Conservation (phyloP, 37 sponge, comb jelly and placozoan genomes). For the Petrosia ficiformis region DNA sequence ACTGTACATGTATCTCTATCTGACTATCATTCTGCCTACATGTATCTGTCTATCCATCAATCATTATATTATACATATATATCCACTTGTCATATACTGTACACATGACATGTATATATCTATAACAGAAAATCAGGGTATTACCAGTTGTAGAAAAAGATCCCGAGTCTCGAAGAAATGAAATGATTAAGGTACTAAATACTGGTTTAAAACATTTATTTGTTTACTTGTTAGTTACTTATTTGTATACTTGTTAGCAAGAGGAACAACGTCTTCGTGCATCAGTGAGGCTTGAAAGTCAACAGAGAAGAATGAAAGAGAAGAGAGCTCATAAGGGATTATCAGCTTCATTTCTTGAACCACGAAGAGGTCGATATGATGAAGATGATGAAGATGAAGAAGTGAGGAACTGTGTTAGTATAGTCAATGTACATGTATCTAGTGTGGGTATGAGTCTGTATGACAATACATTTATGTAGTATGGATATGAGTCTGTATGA, state of each 20-base stretch:
- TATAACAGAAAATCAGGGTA: slow-evolving; percentile 81
- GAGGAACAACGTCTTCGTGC: slow-evolving; percentile 79
- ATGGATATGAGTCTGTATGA: no score
- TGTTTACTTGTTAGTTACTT: neutral
- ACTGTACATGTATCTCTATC: neutral
- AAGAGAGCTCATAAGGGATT: slow-evolving; percentile 31
- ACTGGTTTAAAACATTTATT: neutral
- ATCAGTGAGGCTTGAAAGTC: slow-evolving; percentile 62
- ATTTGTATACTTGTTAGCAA: no score
- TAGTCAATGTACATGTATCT: no score
- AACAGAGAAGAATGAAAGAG: slow-evolving; percentile 75
- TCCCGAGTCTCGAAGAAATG: slow-evolving; percentile 80
- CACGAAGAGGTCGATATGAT: no score
- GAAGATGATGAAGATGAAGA: slow-evolving; percentile 29
- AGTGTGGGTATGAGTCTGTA: no score
- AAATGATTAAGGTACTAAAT: slow-evolving; percentile 71
- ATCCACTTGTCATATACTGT: no score
- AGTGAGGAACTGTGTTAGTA: neutral
- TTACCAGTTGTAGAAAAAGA: slow-evolving; percentile 91
- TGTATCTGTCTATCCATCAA: no score
- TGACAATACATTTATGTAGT: no score
- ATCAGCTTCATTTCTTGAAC: slow-evolving; percentile 75
- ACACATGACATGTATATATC: neutral
- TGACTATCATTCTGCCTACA: no score
- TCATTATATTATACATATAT: neutral